Base-by-base conservation (phyloP, 2,113 vertebrate genomes). In the Anser brachyrhynchus region DNA sequence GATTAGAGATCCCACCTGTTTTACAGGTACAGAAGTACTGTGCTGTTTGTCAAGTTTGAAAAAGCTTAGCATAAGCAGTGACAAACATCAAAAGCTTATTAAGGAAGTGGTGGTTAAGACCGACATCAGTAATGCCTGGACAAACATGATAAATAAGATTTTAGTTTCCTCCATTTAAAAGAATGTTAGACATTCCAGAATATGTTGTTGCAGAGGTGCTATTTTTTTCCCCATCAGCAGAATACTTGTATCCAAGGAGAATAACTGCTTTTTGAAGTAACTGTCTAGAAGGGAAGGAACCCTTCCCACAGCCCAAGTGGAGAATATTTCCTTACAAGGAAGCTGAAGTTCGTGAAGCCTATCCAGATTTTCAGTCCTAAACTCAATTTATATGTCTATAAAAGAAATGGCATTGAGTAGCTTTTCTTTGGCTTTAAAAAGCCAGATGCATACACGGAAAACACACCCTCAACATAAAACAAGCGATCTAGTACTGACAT, bases 361-460 rank as follows among this genome's bases (percentile, higher is more conserved):
- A 76, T 71, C 4, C 41, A 44, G 3, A 65, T 43, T 59, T 82
- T 75, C 10, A 73, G 64, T 66, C 41, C 15, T 76, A 88, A 90
- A 18, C 64, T 88, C 12, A 76, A 26, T 65, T 55, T 80, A 65
- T 39, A 83, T 8, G 29, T 3, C 59, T 61, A 52, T 6, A 31
- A 90, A 69, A 82, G 2, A 82, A 83, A 46, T 31, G 23, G 26
- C 51, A 79, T 19, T 18, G 3, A 89, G 39, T 9, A 66, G 2
- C 15, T 44, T 81, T 84, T 77, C 77, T 80, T 84, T 84, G 37
- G 46, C 57, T 79, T 79, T 66, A 65, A 88, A 59, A 69, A 69
- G 21, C 37, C 59, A 16, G 78, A 58, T 67, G n/a, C 1, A 26
- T 14, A 25, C 3, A 83, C 4, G 20, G 37, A 85, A 93, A 89